Evolutionary conservation across 1,140 invertebrate species (phyloP).

Genomic region (Dinothrombium tinctorium): DNA sequence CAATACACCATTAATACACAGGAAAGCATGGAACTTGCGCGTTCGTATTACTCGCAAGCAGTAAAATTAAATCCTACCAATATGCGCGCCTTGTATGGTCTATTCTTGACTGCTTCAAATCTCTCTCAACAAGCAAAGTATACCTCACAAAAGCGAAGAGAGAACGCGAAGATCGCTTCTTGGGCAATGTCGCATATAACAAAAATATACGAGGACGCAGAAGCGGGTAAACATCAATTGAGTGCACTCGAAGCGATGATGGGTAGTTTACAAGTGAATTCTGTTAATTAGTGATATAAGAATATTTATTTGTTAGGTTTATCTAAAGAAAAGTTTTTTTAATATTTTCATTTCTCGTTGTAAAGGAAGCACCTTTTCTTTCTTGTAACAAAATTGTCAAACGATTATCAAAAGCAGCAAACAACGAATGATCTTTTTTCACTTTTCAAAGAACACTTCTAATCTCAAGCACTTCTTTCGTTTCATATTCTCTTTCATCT

Average conservation of each 20-base stretch:
- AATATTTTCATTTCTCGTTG: no score
- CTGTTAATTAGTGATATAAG: no score
- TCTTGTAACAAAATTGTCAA: no score
- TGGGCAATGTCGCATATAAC: slow-evolving; percentile 47
- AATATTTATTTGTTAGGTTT: no score
- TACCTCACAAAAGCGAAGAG: slow-evolving; percentile 41
- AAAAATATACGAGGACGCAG: slow-evolving; percentile 20
- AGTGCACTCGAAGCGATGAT: not conserved
- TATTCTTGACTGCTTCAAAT: slow-evolving; percentile 55
- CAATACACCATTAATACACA: slow-evolving; percentile 45
- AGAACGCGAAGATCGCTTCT: slow-evolving; percentile 43
- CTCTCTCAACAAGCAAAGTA: slow-evolving; percentile 24
- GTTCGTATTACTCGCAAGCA: slow-evolving; percentile 76
- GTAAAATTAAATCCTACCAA: slow-evolving; percentile 78
- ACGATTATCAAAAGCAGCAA: no score
- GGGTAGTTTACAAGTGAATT: not conserved
- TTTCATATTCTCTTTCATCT: no score
- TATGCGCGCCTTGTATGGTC: slow-evolving; percentile 68
- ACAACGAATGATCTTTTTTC: no score
- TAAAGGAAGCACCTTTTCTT: no score
- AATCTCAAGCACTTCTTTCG: no score
- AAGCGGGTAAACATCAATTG: not conserved
- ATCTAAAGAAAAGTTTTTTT: no score
- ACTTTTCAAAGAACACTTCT: no score
- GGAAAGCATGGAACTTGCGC: slow-evolving; percentile 78